These are phyloP conservation scores for Drosophila hydei DNA, from an alignment of 1,140 invertebrate species.

Conservation along the genomic window DNA sequence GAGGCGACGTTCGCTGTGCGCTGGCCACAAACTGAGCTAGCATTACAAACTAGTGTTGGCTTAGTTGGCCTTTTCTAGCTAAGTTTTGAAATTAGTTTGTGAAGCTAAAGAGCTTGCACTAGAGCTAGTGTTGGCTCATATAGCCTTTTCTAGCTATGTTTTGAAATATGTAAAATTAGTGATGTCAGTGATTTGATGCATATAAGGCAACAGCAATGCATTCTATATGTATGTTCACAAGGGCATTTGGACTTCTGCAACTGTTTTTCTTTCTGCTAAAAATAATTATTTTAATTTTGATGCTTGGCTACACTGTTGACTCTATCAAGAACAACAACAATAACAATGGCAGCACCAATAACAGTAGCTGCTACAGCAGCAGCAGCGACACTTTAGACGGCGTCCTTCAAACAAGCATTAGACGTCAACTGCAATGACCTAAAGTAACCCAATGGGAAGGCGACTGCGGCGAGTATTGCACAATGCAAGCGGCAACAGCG, in stretches of 20 bases:
- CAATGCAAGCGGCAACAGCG: slow-evolving; percentile 36
- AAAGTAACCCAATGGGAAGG: slow-evolving; percentile 75
- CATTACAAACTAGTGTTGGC: slow-evolving; percentile 9
- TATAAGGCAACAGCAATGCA: too few relatives aligned
- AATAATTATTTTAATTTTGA: slow-evolving; percentile 8
- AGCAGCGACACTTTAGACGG: slow-evolving; percentile 34
- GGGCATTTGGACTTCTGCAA: not conserved
- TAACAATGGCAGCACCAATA: slow-evolving; percentile 30
- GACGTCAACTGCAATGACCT: slow-evolving; percentile 72
- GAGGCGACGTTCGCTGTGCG: not conserved
- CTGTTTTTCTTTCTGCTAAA: not conserved
- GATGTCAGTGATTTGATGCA: too few relatives aligned
- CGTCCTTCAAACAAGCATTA: slow-evolving; percentile 76
- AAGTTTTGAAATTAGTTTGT: not conserved
- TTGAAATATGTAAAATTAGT: too few relatives aligned
- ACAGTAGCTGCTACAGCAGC: slow-evolving; percentile 14
- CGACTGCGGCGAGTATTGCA: slow-evolving; percentile 55
- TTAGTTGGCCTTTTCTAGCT: slow-evolving; percentile 3
- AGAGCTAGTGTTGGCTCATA: not conserved
- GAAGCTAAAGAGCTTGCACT: too few relatives aligned
- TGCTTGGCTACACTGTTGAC: slow-evolving; percentile 1
- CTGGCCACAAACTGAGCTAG: slow-evolving; percentile 5
- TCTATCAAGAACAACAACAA: slow-evolving; percentile 21
- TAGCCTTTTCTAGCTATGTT: too few relatives aligned
- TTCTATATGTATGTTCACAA: not conserved